Base-by-base conservation (phyloP, 2,113 vertebrate species). In the Calidris pugnax region DNA sequence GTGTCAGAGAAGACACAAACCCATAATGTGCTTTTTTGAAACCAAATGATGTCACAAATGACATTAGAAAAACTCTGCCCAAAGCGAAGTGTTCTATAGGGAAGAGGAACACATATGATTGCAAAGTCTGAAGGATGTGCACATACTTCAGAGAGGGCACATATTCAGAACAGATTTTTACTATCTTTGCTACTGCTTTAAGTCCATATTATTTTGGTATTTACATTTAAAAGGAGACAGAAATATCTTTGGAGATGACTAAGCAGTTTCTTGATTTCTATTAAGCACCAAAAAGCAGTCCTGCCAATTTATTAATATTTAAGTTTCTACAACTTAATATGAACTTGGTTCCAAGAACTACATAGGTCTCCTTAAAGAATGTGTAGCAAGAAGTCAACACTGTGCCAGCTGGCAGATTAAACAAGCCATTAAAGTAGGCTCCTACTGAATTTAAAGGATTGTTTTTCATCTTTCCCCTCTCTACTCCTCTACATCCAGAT, bases 351-450 rank as follows among this genome's bases (percentile, higher is more conserved):
- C 98, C 97, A 98, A 98, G 96, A 98, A 94, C 95, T 97, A 96
- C 97, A 97, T 92, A 96, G 91, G 92, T 97, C 93, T 96, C 91
- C 95, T 96, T 94, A 97, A 97, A 98, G 90, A 96, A 97, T 96
- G 94, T 97, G 95, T 96, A 97, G 97, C 94, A 96, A 98, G 95
- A 96, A 98, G 95, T 96, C 96, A 94, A 37, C 12, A 8, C 37
- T 73, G 91, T 80, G 96, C 97, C 98, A 98, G 97, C 97, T 98
- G 98, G 97, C 97, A 97, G 96, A 95, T 96, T 95, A 97, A 97
- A 95, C 72, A 95, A 81, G 67, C 84, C 85, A 97, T 97, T 98
- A 98, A 98, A 98, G 79, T 88, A 96, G 92, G 93, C 95, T 96
- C 95, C 95, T 97, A 97, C 98, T 97, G 97, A 98, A 98, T 97